phyloP scores from a whole-genome alignment of 2,797 vertebrate genomes.

The Pangasius djambal region DNA sequence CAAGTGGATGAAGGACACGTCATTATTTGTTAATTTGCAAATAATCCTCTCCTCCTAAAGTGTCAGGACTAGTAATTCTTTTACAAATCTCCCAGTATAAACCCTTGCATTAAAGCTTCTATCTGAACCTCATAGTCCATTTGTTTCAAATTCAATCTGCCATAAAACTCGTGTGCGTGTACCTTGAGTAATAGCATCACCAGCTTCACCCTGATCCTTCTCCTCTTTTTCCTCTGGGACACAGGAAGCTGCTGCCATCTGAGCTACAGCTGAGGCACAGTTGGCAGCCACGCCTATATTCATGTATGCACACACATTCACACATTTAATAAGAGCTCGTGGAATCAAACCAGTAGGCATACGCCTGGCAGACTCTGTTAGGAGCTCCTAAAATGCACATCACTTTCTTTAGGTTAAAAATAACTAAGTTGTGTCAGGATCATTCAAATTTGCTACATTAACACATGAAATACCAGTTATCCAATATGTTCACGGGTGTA shows the following conservation, averaged over 20 bases:
- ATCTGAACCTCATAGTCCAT: neutral
- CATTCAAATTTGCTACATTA: neutral
- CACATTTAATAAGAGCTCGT: neutral
- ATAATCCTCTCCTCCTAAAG: neutral
- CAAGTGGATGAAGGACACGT: too few species aligned
- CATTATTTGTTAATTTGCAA: neutral
- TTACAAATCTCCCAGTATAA: neutral
- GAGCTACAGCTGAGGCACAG: slow-evolving; percentile 93
- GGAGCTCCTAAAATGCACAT: neutral
- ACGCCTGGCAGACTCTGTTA: neutral
- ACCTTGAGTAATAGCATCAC: slow-evolving; percentile 92
- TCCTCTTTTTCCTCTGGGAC: slow-evolving; percentile 95
- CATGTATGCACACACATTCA: neutral
- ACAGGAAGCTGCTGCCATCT: slow-evolving; percentile 97
- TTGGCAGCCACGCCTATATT: slow-evolving; percentile 91
- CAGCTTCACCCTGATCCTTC: slow-evolving; percentile 80
- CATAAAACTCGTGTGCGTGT: slow-evolving; percentile 43
- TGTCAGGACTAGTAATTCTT: neutral
- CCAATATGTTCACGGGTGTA: neutral
- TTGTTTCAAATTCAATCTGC: neutral
- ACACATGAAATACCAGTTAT: neutral
- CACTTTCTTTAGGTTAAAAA: neutral
- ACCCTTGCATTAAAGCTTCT: neutral
- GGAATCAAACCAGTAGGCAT: neutral
- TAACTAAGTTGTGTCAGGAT: neutral